Base-by-base conservation (phyloP, 2,888 invertebrate species). In the Drosophila kanekoi region DNA sequence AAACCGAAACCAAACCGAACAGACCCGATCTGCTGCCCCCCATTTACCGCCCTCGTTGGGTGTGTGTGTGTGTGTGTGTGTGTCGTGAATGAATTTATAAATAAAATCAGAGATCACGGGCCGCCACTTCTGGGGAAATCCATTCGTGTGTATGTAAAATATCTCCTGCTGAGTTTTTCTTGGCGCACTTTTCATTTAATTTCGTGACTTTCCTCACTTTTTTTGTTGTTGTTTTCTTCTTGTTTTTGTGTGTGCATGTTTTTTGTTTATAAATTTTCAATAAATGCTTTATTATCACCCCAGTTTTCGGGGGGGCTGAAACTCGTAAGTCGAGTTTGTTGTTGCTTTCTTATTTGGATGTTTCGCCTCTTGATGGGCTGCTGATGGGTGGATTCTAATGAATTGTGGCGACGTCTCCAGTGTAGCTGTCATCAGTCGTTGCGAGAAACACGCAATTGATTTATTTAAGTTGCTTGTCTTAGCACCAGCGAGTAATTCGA, bases 81-180 rank as follows among this genome's bases (percentile, higher is more conserved):
- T 75, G 75, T 79, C 84, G 81, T 86, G 87, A 86, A 89, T 88
- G 86, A 86, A 81, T 77, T 79, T 87, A 87, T 81, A 86, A 86
- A 86, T 86, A 86, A 84, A 88, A 70, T 58, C 59, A 48, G 73
- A 68, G 77, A 76, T 66, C 66, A 61, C 80, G 63, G 79, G 37
- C 72, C 73, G 74, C 74, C 63, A 75, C 65, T 81, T 84, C 77
- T 87, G 84, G 86, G 86, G 85, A 86, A 86, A 88, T 88, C 86
- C 86, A 84, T 74, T 73, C 81, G 87, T 86, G 81, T 77, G 87
- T 84, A 88, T 81, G 89, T 73, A 84, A 78, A 87, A 86, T 71
- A 80, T 86, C 86, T 88, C 86, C 86, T 84, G 86, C 86, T 88
- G 86, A 79, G 86, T 86, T 86, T 83, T 82, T 75, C 64, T 49